Conservation (phyloP, 2,888 invertebrate species). For the Cheilosia pagana region DNA sequence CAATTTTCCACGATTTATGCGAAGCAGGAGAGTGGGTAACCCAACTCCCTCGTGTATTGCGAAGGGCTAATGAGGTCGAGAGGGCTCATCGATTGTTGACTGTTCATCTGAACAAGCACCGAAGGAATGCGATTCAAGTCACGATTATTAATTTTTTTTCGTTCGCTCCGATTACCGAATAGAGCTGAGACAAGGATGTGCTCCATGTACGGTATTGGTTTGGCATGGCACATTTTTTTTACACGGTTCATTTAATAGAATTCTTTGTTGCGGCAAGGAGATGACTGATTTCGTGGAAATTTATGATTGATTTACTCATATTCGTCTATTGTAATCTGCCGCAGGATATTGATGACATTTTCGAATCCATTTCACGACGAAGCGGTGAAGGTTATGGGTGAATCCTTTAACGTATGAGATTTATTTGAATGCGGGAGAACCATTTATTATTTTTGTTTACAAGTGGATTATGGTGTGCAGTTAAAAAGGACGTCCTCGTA, state of each 20-base stretch:
- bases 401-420: constrained; percentile 22
- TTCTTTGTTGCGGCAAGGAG: constrained; percentile 23
- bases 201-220: constrained; percentile 11
- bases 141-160: constrained; percentile 56
- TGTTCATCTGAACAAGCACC: constrained; percentile 17
- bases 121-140: constrained; percentile 46
- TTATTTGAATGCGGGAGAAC: constrained; percentile 25
- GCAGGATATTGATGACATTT: constrained; percentile 34
- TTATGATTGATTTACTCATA: constrained; percentile 37
- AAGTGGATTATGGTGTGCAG: neutral
- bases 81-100: constrained; percentile 56
- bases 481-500: too few species aligned
- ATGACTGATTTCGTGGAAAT: constrained; percentile 29
- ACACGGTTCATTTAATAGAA: constrained; percentile 58
- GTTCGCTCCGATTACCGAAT: constrained; percentile 16
- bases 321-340: neutral
- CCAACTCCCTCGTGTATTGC: neutral
- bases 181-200: neutral
- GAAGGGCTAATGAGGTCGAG: constrained; percentile 57
- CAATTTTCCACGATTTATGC: constrained; percentile 45
- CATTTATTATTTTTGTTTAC: constrained; percentile 32
- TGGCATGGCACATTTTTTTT: constrained; percentile 4
- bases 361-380: neutral
- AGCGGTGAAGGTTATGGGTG: constrained; percentile 23
- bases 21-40: neutral